These are phyloP conservation scores for Spodoptera picta DNA, from an alignment of 2,888 invertebrate species.

Conservation along the genomic window DNA sequence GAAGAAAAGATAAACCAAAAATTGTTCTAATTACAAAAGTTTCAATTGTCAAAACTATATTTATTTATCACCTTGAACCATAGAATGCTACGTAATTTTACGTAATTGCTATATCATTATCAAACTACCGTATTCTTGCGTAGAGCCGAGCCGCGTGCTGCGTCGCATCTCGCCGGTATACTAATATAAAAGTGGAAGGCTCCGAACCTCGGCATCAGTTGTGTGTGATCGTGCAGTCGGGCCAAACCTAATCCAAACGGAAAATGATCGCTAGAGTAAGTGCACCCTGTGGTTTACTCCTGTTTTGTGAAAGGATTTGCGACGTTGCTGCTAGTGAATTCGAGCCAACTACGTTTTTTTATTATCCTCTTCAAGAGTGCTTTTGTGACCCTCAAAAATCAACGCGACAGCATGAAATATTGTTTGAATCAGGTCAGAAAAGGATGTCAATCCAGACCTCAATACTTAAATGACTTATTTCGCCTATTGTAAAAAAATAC, in stretches of 20 bases:
- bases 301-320: conserved; percentile 77
- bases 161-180: conserved; percentile 81
- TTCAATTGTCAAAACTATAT: conserved; percentile 60
- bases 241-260: conserved; percentile 84
- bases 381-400: background rate
- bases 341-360: conserved; percentile 19
- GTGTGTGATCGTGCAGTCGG: conserved; percentile 86
- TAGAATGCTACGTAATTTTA: conserved; percentile 79
- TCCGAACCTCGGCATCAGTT: conserved; percentile 81
- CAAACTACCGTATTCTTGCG: conserved; percentile 87
- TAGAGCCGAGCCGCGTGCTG: conserved; percentile 71
- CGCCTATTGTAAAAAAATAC: background rate
- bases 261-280: conserved; percentile 88
- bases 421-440: too few relatives aligned
- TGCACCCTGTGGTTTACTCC: conserved; percentile 67
- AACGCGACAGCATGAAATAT: too few relatives aligned
- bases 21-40: conserved; percentile 54
- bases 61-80: conserved; percentile 83
- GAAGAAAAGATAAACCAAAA: background rate
- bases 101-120: conserved; percentile 86
- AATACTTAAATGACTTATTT: too few relatives aligned
- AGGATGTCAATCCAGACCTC: too few relatives aligned
- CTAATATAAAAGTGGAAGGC: conserved; percentile 84
- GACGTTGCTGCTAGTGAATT: conserved; percentile 29
- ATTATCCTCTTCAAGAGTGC: conserved; percentile 1